These are phyloP conservation scores for Toxotes jaculatrix DNA, from an alignment of 2,113 vertebrate species.

Conservation along the genomic window DNA sequence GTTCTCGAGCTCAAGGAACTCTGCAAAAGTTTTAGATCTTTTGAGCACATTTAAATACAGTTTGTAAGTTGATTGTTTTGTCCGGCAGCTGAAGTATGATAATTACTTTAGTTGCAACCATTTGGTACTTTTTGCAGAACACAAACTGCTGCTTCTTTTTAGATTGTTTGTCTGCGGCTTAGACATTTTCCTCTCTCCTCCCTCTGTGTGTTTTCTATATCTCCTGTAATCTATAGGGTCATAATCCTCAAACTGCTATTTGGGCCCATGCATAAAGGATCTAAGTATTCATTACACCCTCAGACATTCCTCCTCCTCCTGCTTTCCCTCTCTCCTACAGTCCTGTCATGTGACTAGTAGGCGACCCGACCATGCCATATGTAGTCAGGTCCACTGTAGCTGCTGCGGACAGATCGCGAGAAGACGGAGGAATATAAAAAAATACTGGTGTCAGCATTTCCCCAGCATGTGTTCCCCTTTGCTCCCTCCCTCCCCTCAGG, in stretches of 20 bases:
- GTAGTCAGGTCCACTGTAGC: conserved; percentile 63
- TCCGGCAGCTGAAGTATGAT: not conserved
- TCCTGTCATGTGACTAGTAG: conserved; percentile 62
- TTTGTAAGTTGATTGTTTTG: not conserved
- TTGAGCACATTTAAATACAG: not conserved
- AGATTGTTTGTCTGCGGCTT: conserved; percentile 25
- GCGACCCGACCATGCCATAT: conserved; percentile 74
- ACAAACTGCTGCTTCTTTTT: not conserved
- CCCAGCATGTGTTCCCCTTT: conserved; percentile 55
- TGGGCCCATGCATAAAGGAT: conserved; percentile 21
- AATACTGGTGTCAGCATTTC: conserved; percentile 67
- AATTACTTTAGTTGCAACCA: not conserved
- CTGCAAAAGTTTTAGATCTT: not conserved
- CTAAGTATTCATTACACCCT: conserved; percentile 75
- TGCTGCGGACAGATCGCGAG: conserved; percentile 41
- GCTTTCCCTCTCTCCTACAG: conserved; percentile 32
- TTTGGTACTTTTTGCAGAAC: not conserved
- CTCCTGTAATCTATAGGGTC: conserved; percentile 60
- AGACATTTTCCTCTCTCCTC: not conserved
- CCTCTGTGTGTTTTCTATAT: conserved; percentile 1
- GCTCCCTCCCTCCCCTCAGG: conserved; percentile 30
- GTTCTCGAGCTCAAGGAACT: not conserved
- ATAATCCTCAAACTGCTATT: conserved; percentile 44
- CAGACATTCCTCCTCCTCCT: conserved; percentile 51
- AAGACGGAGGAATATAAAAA: conserved; percentile 34